Evolutionary conservation across 2,797 vertebrate genomes (phyloP).

Genomic region (Aulostomus chinensis): DNA sequence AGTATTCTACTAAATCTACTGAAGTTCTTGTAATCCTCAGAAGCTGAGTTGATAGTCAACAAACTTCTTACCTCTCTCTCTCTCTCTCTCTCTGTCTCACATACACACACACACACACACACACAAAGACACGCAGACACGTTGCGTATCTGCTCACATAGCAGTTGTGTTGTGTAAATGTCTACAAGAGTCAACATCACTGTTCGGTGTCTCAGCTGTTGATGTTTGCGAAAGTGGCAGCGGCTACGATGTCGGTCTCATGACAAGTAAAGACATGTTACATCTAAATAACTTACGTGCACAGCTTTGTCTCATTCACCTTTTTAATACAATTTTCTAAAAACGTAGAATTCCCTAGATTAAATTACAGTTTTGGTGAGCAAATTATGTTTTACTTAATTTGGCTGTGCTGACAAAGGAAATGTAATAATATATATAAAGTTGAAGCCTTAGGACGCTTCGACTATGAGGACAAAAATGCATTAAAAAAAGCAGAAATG

Average conservation of each 20-base stretch:
- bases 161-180: slow-evolving; percentile 46
- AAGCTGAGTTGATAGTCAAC: slow-evolving; percentile 59
- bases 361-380: too few relatives aligned
- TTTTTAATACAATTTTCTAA: too few relatives aligned
- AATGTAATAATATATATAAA: too few relatives aligned
- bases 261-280: slow-evolving; percentile 1
- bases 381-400: too few relatives aligned
- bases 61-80: slow-evolving; percentile 17
- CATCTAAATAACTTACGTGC: not conserved
- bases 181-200: slow-evolving; percentile 33
- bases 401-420: too few relatives aligned
- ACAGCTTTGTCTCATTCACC: too few relatives aligned
- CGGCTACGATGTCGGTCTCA: slow-evolving; percentile 8
- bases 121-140: slow-evolving; percentile 10
- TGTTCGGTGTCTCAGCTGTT: slow-evolving; percentile 23
- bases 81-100: not conserved
- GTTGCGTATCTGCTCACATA: slow-evolving; percentile 24
- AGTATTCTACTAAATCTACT: slow-evolving; percentile 31
- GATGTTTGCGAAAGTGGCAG: not conserved
- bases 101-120: too few relatives aligned
- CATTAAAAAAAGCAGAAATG: too few relatives aligned
- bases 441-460: not conserved
- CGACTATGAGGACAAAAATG: not conserved
- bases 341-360: too few relatives aligned
- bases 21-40: slow-evolving; percentile 38